Evolutionary conservation across 1,140 invertebrate genomes (phyloP).

Genomic region (Ceratosolen solmsi): DNA sequence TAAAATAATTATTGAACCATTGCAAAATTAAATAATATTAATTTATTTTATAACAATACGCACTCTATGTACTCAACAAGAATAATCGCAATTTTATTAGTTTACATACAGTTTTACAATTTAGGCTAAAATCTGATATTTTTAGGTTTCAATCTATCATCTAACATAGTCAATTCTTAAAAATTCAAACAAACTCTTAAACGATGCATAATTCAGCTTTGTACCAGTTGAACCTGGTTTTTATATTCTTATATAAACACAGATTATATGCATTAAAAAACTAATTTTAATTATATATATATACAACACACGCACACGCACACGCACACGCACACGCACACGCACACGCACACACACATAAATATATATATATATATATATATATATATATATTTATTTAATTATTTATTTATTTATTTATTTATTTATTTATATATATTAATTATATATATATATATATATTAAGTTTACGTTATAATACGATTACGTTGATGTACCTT

Average conservation of each 20-base stretch:
- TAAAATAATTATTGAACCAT: not conserved
- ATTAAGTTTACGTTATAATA: not conserved
- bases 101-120: conserved; percentile 25
- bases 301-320: no score
- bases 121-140: not conserved
- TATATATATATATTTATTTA: no score
- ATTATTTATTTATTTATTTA: no score
- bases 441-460: no score
- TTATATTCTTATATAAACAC: conserved; percentile 2
- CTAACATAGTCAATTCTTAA: conserved; percentile 16
- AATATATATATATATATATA: conserved; percentile 19
- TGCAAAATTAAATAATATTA: conserved; percentile 2
- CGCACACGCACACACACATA: no score
- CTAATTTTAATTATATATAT: conserved; percentile 44
- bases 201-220: conserved; percentile 34
- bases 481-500: conserved; percentile 60
- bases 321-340: no score
- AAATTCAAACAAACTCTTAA: conserved; percentile 15
- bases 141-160: conserved; percentile 6
- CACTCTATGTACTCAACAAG: not conserved
- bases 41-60: conserved; percentile 24
- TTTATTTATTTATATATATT: conserved; percentile 21
- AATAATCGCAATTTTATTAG: conserved; percentile 40
- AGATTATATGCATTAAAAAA: conserved; percentile 3
- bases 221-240: not conserved